phyloP scores from a whole-genome alignment of 1,140 invertebrate species.

The Cherax destructor region DNA sequence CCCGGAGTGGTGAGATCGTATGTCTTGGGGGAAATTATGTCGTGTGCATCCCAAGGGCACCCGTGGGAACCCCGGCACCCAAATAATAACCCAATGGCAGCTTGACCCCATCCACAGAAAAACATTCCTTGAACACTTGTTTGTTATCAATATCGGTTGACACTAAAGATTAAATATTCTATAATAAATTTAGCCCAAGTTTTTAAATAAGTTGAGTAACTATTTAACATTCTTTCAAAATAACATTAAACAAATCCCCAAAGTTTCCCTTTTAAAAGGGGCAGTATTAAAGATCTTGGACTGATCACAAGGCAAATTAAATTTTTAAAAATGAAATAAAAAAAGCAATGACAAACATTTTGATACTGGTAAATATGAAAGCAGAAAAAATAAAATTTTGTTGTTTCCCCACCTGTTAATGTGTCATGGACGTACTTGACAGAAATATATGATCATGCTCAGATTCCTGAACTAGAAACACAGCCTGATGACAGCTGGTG shows the following conservation, averaged over 20 bases:
- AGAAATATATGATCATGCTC: conserved; percentile 90
- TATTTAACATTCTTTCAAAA: too few relatives aligned
- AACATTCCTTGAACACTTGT: conserved; percentile 95
- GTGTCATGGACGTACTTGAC: conserved; percentile 94
- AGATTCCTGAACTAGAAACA: conserved; percentile 94
- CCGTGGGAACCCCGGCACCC: conserved; percentile 96
- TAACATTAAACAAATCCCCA: too few relatives aligned
- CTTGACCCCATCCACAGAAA: conserved; percentile 90
- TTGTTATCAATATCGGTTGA: conserved; percentile 94
- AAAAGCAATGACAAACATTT: too few relatives aligned
- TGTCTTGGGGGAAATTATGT: conserved; percentile 93
- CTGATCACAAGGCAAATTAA: neutral
- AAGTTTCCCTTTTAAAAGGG: too few relatives aligned
- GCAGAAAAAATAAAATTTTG: too few relatives aligned
- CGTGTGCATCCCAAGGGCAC: conserved; percentile 94
- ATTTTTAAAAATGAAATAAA: too few relatives aligned
- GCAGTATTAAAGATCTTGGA: too few relatives aligned
- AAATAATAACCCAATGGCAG: conserved; percentile 97
- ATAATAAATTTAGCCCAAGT: too few relatives aligned
- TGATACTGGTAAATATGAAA: too few relatives aligned
- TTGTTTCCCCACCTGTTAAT: conserved; percentile 83
- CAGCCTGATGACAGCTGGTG: conserved; percentile 93
- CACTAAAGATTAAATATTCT: too few relatives aligned
- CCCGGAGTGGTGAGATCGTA: conserved; percentile 89
- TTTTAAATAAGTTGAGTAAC: too few relatives aligned